These are phyloP conservation scores for Myocastor coypus DNA, from an alignment of 2,113 vertebrate genomes.

Conservation along the genomic window DNA sequence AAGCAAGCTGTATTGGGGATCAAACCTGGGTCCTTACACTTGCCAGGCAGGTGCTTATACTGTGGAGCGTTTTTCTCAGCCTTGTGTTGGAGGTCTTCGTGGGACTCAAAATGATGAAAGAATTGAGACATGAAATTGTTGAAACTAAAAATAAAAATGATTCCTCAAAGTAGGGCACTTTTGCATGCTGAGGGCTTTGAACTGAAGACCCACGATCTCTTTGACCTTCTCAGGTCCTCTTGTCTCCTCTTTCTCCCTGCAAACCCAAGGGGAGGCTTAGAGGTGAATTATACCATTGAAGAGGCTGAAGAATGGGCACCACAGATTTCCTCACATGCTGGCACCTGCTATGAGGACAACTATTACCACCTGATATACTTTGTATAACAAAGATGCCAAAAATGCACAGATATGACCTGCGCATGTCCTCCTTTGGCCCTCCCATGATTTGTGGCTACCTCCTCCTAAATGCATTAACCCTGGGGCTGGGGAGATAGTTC, in stretches of 20 bases:
- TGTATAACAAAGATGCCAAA: background rate
- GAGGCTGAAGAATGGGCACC: background rate
- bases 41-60: no score
- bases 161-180: background rate
- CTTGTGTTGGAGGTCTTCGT: background rate
- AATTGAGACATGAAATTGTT: constrained; percentile 27
- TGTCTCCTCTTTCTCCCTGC: background rate
- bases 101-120: background rate
- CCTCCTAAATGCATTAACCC: no score
- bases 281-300: background rate
- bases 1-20: no score
- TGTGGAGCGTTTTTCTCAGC: no score
- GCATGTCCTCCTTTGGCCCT: background rate
- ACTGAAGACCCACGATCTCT: background rate
- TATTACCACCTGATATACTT: background rate
- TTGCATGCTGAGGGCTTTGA: background rate
- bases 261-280: background rate
- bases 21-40: no score
- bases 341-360: background rate
- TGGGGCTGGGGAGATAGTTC: no score
- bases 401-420: no score
- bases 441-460: background rate
- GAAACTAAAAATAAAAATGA: background rate
- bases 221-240: background rate
- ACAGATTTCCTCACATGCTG: background rate